These are phyloP conservation scores for Drosophila grimshawi DNA, from an alignment of 1,140 invertebrate species.

Conservation along the genomic window DNA sequence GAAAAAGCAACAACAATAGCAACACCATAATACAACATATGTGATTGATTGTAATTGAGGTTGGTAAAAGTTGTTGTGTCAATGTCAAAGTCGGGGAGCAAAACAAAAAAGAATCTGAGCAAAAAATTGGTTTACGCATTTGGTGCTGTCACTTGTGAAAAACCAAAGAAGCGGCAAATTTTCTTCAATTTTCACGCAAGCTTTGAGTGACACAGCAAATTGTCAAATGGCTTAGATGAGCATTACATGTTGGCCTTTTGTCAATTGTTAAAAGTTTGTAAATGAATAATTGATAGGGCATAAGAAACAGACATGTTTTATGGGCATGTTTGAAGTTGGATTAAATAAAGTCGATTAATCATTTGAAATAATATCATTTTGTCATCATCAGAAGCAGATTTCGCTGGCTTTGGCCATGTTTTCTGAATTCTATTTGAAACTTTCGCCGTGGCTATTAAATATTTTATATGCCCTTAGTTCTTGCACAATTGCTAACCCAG, in stretches of 20 bases:
- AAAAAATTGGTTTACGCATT: constrained; percentile 38
- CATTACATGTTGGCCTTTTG: constrained; percentile 15
- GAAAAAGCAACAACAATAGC: constrained; percentile 22
- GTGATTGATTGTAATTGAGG: constrained; percentile 81
- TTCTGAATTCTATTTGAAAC: no score
- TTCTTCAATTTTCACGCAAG: constrained; percentile 32
- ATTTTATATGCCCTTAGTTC: no score
- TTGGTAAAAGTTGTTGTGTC: constrained; percentile 76
- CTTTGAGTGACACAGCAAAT: constrained; percentile 35
- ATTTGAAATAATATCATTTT: no score
- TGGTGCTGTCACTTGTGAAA: constrained; percentile 28
- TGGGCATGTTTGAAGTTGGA: no score
- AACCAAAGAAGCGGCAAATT: constrained; percentile 43
- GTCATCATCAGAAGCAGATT: no score
- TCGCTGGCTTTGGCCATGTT: no score
- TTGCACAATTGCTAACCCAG: no score
- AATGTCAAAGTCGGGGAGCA: constrained; percentile 65
- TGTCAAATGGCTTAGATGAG: constrained; percentile 17
- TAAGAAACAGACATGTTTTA: no score
- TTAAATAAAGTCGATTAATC: no score
- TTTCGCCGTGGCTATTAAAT: no score
- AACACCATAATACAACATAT: constrained; percentile 57
- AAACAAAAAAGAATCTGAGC: constrained; percentile 18
- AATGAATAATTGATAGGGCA: no score
- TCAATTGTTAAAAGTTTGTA: constrained; percentile 5